A percentile compares a stretch with the other conserved stretches of the same genome.
Conservation (phyloP, 2,113 vertebrate genomes). For the Seriola rivoliana region DNA sequence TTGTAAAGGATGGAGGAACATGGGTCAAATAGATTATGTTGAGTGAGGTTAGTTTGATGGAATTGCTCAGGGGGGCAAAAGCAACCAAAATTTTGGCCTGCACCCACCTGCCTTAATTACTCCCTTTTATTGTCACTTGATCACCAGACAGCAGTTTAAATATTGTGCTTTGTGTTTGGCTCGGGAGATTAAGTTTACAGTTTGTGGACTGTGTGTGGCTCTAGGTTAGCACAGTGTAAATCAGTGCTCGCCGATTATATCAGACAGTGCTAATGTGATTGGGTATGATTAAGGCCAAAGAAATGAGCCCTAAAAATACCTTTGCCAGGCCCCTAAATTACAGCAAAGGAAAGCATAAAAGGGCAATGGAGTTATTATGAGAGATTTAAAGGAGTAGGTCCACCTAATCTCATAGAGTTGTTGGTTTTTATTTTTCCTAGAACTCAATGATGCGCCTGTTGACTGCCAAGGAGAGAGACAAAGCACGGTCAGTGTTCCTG, state of each 20-base stretch:
- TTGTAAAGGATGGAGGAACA: not conserved
- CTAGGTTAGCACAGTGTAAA: constrained; percentile 4
- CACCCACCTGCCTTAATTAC: not conserved
- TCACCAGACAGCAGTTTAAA: constrained; percentile 11
- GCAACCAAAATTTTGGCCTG: not conserved
- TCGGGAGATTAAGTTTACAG: constrained; percentile 29
- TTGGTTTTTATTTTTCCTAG: constrained; percentile 72
- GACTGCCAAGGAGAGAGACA: constrained; percentile 90
- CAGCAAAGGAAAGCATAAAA: constrained; percentile 8
- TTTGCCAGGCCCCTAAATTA: constrained; percentile 11
- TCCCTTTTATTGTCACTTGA: constrained; percentile 16
- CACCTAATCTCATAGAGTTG: constrained; percentile 3
- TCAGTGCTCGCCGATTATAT: constrained; percentile 26
- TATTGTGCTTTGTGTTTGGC: not conserved
- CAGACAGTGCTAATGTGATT: constrained; percentile 34
- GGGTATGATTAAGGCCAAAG: constrained; percentile 14
- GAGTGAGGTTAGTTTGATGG: not conserved
- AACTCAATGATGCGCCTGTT: constrained; percentile 92
- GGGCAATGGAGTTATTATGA: not conserved
- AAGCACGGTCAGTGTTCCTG: constrained; percentile 86
- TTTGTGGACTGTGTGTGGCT: constrained; percentile 25
- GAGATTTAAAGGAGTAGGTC: not conserved
- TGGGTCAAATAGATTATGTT: not conserved
- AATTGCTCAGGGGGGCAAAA: not conserved
- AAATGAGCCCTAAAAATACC: constrained; percentile 19